Evolutionary conservation across 2,113 vertebrate genomes (phyloP).

Genomic region (Callospermophilus lateralis): DNA sequence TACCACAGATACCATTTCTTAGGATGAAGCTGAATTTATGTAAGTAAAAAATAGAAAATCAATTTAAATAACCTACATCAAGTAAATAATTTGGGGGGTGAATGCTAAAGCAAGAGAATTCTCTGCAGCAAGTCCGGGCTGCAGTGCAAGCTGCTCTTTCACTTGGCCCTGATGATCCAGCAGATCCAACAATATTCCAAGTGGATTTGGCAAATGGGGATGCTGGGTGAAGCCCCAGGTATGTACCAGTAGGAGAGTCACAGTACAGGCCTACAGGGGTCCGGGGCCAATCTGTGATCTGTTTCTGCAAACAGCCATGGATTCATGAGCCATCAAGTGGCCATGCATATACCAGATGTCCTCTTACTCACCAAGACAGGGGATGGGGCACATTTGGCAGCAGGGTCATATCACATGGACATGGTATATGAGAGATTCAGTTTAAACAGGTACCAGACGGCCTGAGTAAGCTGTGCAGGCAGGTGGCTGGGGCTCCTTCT

Average conservation of each 20-base stretch:
- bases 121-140: background rate
- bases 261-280: background rate
- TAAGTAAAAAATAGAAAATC: background rate
- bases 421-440: background rate
- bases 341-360: fast-evolving
- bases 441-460: background rate
- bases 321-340: background rate
- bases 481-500: background rate
- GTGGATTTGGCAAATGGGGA: background rate
- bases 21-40: background rate
- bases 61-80: background rate
- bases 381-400: background rate
- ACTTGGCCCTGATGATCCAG: background rate
- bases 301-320: background rate
- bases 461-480: background rate
- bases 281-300: background rate
- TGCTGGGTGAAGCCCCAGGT: background rate
- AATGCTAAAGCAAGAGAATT: background rate
- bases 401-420: background rate
- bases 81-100: background rate
- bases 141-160: background rate
- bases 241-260: background rate
- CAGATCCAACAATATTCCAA: background rate
- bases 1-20: background rate
- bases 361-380: background rate